Percentiles rank a stretch among this genome's conserved stretches.
phyloP scores from a whole-genome alignment of 2,797 vertebrate species.

The Falco concolor region DNA sequence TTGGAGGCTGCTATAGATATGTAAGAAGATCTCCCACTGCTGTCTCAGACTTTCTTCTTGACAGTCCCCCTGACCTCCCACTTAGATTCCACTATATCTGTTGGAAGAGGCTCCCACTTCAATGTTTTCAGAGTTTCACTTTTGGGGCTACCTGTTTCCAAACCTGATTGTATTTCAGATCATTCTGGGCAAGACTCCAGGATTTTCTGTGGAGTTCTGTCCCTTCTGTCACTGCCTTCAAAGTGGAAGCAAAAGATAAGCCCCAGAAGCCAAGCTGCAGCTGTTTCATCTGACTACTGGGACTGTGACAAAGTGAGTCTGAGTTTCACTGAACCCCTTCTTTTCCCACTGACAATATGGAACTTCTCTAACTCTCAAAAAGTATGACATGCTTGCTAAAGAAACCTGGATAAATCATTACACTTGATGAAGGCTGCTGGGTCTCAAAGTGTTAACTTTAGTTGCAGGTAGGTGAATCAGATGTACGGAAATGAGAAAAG shows the following conservation, averaged over 20 bases:
- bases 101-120: neutral
- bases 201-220: neutral
- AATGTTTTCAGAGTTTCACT: neutral
- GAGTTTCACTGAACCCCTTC: neutral
- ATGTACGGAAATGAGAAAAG: neutral
- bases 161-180: neutral
- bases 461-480: neutral
- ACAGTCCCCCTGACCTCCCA: neutral
- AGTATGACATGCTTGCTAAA: neutral
- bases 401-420: neutral
- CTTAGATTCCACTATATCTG: neutral
- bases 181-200: neutral
- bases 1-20: neutral
- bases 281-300: neutral
- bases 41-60: neutral
- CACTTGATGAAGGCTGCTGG: neutral
- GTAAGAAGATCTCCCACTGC: neutral
- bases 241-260: neutral
- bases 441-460: neutral
- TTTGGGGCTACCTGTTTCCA: neutral
- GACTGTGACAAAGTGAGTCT: neutral
- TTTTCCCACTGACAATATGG: neutral
- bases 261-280: neutral
- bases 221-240: neutral
- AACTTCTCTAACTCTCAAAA: neutral